Evolutionary conservation across 2,888 invertebrate species (phyloP).

Genomic region (Sarcophaga caerulescens): DNA sequence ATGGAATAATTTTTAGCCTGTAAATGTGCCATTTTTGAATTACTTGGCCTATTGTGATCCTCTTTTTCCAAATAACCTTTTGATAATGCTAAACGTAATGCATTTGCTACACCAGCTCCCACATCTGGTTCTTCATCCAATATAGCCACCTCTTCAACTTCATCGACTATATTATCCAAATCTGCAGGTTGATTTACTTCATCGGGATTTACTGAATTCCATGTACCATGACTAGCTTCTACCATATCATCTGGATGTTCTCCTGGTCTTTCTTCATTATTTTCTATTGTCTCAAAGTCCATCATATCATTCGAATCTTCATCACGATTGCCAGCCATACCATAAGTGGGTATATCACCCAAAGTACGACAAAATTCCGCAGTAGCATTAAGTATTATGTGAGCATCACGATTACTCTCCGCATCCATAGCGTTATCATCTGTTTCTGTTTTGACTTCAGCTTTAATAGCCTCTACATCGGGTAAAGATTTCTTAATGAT

Average conservation of each 20-base stretch:
- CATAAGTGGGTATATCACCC: constrained; percentile 97
- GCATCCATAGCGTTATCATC: constrained; percentile 76
- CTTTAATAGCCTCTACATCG: constrained; percentile 80
- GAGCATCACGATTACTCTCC: constrained; percentile 79
- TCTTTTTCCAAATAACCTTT: constrained; percentile 96
- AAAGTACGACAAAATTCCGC: constrained; percentile 98
- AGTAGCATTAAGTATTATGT: constrained; percentile 94
- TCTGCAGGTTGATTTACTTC: constrained; percentile 81
- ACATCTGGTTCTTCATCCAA: constrained; percentile 96
- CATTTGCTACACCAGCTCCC: constrained; percentile 95
- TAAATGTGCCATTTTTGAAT: constrained; percentile 87
- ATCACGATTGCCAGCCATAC: constrained; percentile 93
- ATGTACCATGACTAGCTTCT: constrained; percentile 86
- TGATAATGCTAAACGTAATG: constrained; percentile 93
- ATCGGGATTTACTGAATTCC: constrained; percentile 90
- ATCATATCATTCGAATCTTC: constrained; percentile 87
- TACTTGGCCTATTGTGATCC: constrained; percentile 87
- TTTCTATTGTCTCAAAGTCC: constrained; percentile 80
- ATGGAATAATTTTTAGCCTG: constrained; percentile 91
- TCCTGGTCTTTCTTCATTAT: constrained; percentile 77
- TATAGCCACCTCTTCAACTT: constrained; percentile 80
- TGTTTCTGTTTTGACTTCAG: constrained; percentile 82
- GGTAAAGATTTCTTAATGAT: constrained; percentile 77
- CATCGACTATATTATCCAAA: constrained; percentile 81
- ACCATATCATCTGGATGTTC: constrained; percentile 75